A percentile compares a stretch with the other conserved stretches of the same genome.
Conservation (phyloP, 1,140 invertebrate species). For the Hypsibius dujardini region DNA sequence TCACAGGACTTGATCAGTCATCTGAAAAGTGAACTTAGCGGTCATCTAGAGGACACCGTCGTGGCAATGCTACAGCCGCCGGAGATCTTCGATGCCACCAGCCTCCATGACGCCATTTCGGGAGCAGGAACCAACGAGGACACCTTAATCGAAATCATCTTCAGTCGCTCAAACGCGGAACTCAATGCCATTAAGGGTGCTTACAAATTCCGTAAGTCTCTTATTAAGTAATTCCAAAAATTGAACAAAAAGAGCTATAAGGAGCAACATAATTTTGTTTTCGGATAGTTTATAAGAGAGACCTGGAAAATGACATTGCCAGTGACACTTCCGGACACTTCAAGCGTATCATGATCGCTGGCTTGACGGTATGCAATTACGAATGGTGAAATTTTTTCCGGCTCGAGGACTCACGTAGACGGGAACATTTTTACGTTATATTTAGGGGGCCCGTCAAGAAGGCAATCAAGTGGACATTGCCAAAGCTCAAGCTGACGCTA, state of each 20-base stretch:
- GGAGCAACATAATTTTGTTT: constrained; percentile 13
- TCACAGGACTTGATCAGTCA: constrained; percentile 65
- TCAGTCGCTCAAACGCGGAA: constrained; percentile 34
- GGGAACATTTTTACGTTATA: constrained; percentile 18
- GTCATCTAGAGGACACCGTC: constrained; percentile 71
- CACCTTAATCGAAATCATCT: constrained; percentile 27
- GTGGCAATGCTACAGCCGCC: constrained; percentile 70
- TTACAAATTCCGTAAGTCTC: constrained; percentile 32
- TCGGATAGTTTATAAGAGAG: constrained; percentile 56
- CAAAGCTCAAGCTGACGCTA: constrained; percentile 33
- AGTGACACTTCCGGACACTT: constrained; percentile 85
- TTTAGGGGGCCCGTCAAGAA: constrained; percentile 29
- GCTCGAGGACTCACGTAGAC: constrained; percentile 9
- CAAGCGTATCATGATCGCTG: constrained; percentile 59
- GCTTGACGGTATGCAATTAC: constrained; percentile 25
- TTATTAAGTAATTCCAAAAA: constrained; percentile 15
- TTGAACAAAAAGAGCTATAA: too few species aligned
- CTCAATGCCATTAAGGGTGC: constrained; percentile 32
- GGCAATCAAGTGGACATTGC: constrained; percentile 30
- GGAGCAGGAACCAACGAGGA: constrained; percentile 54
- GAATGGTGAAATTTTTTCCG: background rate
- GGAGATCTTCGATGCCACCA: constrained; percentile 64
- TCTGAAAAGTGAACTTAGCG: constrained; percentile 69
- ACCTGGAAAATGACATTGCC: constrained; percentile 67
- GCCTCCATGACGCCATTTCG: constrained; percentile 62